phyloP scores from a whole-genome alignment of 2,113 vertebrate species.

The Pluvialis apricaria region DNA sequence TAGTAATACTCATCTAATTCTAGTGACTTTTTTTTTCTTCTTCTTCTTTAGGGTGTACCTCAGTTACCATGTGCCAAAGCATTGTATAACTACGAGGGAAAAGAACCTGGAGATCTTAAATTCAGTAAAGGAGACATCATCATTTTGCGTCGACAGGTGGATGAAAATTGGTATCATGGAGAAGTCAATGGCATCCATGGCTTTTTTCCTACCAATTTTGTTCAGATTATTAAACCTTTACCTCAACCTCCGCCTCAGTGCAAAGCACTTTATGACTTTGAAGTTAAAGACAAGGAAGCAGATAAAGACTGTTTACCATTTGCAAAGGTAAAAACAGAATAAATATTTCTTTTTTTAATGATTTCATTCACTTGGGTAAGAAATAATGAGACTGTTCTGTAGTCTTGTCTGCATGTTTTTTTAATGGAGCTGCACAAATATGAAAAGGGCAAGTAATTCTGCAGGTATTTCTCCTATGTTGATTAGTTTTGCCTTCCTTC shows the following conservation, averaged over 20 bases:
- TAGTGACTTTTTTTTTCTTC: not conserved
- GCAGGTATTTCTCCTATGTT: not conserved
- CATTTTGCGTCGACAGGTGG: conserved; percentile 95
- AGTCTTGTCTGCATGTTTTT: not conserved
- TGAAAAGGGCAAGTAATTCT: not conserved
- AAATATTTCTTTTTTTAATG: not conserved
- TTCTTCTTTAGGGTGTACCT: conserved; percentile 81
- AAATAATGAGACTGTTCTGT: not conserved
- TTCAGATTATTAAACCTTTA: conserved; percentile 97
- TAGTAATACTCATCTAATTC: not conserved
- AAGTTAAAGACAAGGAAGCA: conserved; percentile 98
- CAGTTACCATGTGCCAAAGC: conserved; percentile 98
- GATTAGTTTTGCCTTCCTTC: not conserved
- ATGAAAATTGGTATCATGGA: conserved; percentile 98
- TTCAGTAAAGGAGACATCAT: conserved; percentile 97
- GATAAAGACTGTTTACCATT: conserved; percentile 99
- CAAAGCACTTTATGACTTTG: conserved; percentile 98
- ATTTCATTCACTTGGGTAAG: not conserved
- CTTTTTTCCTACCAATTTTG: conserved; percentile 98
- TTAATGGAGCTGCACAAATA: not conserved
- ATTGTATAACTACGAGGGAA: conserved; percentile 97
- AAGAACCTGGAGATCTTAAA: conserved; percentile 96
- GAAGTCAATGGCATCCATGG: conserved; percentile 94
- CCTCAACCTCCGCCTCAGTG: conserved; percentile 97
- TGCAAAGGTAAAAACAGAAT: conserved; percentile 83